Evolutionary conservation across 1,140 invertebrate species (phyloP), one percentile per base, ranked within the genome.

Genomic region (Dendrolimus punctatus): DNA sequence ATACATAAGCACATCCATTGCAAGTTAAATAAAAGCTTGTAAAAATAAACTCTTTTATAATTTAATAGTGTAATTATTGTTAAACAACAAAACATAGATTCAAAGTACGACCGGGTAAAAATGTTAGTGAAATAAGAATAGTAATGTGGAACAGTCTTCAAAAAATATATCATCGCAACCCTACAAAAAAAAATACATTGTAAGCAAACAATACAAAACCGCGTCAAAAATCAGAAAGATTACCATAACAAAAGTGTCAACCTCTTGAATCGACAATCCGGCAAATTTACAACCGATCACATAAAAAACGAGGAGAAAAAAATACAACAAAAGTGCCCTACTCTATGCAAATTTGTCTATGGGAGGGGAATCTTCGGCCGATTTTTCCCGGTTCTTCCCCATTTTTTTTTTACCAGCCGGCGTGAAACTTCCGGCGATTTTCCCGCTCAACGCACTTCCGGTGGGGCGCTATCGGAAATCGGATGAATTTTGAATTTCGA

Each of bases 401-500:
- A 42, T 8, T 58, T 68, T 64, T n/a, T 80, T 82, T 76, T 74
- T 80, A 73, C 57, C 66, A 62, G 55, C 61, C 71, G 60, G 64
- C 39, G 55, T 51, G 66, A 76, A 72, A 80, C 77, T 83, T 85
- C 80, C 80, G 80, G 74, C 72, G 76, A 77, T 83, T 83, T 82
- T 83, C 80, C 72, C 78, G 78, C 72, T 80, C 72, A 68, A 70
- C 72, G 76, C 78, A 71, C 73, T 68, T 83, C 78, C 74, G 74
- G 73, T 60, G 57, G 71, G 71, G 72, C 60, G 47, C 67, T 66
- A 73, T 68, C 72, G 76, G 75, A 77, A 78, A 80, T 81, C 73
- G 71, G 71, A 71, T 78, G 70, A 71, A 23, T 23, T 23, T 23
- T 23, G 23, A 23, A 47, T 49, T 55, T 55, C 49, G 46, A 37